phyloP scores from a whole-genome alignment of 2,113 vertebrate genomes.

The Potamarius usumacintae region DNA sequence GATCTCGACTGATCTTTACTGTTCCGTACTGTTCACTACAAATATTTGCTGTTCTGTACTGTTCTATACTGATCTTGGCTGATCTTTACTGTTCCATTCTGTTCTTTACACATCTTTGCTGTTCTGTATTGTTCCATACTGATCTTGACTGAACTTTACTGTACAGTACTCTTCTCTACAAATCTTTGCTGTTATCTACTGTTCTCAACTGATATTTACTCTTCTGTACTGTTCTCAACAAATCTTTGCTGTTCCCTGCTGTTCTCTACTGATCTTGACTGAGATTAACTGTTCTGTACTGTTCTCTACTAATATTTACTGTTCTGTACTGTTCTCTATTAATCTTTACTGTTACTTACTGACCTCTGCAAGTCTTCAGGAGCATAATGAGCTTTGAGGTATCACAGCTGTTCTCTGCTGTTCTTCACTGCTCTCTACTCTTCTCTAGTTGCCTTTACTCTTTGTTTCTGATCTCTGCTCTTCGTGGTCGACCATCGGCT shows the following conservation, averaged over 20 bases:
- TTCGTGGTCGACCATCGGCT: no score
- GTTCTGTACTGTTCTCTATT: neutral
- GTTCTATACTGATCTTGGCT: neutral
- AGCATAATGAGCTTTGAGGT: neutral
- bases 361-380: neutral
- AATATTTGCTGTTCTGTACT: neutral
- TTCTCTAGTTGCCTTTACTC: neutral
- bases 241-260: neutral
- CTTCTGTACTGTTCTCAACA: neutral
- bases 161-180: neutral
- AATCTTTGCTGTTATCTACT: neutral
- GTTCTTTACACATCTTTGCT: neutral
- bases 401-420: neutral
- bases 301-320: neutral
- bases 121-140: neutral
- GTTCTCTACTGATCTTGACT: neutral
- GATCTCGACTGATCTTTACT: neutral
- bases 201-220: neutral
- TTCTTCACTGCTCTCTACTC: neutral
- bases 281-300: neutral
- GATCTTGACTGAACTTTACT: neutral
- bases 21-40: neutral
- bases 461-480: neutral
- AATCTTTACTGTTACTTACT: neutral
- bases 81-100: neutral